Base-by-base conservation (phyloP, 2,888 invertebrate species). In the Cephonodes hylas region DNA sequence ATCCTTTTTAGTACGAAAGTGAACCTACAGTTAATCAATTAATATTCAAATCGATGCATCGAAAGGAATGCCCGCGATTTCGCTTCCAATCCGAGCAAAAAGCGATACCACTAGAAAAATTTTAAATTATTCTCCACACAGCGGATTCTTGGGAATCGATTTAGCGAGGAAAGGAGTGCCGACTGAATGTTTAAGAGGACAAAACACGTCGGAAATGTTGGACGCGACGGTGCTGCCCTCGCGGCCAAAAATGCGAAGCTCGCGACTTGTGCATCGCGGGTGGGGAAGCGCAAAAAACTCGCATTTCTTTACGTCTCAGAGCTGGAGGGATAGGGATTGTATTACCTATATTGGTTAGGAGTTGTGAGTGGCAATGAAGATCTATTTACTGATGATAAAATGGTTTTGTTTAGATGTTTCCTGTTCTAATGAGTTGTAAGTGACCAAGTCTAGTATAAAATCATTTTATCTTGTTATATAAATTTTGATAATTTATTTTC, bases 191-290 rank as follows among this genome's bases (percentile, higher is more conserved):
- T 81, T 86, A 81, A 87, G 85, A 79, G 77, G 77, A 77, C 84
- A 85, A 89, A 89, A 89, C 87, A 86, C 72, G 81, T 73, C 75
- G 75, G 69, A 83, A 80, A 83, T 81, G 87, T 86, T 76, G 76
- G 73, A 10, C 38, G 38, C 38, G 38, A 64, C 63, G 64, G 65
- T 34, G 13, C 75, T 69, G 75, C 78, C 81, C 79, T 79, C 82
- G 77, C 84, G 83, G 81, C 73, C 77, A 67, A 76, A 83, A 80
- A 86, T 85, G 83, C 81, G 81, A 79, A 75, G 71, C 72, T 74
- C 73, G 79, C 72, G 72, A 80, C 76, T 76, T 76, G 66, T 78
- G 81, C 76, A 71, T 86, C 86, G 85, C 88, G 90, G 89, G 89
- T 89, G 89, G 88, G 83, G 75, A 71, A 58, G 62, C 58, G 69